A percentile compares a stretch with the other conserved stretches of the same genome.
These are phyloP conservation scores for Lithophane semibrunnea DNA, from an alignment of 2,888 invertebrate species.

Conservation along the genomic window DNA sequence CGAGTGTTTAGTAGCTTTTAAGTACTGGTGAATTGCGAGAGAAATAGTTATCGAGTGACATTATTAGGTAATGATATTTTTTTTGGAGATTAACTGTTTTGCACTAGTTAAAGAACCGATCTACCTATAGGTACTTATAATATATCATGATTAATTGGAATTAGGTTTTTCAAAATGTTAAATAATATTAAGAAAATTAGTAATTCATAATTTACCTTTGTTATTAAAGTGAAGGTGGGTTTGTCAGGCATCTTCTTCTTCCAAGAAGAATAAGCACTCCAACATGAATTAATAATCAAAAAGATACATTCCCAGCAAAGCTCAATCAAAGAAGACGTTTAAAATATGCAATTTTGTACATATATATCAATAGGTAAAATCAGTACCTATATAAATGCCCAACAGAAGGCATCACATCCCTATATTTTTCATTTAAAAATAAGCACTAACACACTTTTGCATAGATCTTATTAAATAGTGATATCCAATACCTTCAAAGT, in stretches of 20 bases:
- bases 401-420: no score
- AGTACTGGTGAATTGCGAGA: neutral
- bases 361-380: no score
- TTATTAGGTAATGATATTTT: no score
- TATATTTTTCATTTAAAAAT: neutral
- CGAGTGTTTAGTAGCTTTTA: neutral
- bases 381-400: no score
- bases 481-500: neutral
- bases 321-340: neutral
- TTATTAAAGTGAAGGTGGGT: neutral
- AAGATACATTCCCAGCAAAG: neutral
- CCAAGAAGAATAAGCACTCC: neutral
- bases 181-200: neutral
- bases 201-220: neutral
- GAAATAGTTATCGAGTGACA: neutral
- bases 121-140: neutral
- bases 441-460: neutral
- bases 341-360: neutral
- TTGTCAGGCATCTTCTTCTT: neutral
- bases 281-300: constrained; percentile 3
- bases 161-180: neutral
- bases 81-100: no score
- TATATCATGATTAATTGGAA: neutral
- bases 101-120: no score
- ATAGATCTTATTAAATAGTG: neutral